Evolutionary conservation across 2,113 vertebrate species (phyloP).

Genomic region (Hepsetus odoe): DNA sequence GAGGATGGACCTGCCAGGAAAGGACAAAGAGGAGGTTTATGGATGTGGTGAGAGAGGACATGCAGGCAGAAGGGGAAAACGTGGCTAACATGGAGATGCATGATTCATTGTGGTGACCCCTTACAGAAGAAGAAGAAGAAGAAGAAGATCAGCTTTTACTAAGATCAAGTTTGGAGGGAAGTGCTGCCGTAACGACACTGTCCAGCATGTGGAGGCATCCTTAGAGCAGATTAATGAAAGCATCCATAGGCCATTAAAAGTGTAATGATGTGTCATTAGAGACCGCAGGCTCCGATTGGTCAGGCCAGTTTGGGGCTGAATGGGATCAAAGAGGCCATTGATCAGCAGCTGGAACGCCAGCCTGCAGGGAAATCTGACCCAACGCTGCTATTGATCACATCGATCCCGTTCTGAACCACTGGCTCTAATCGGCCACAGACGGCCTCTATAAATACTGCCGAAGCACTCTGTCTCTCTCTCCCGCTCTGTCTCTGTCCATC

Average conservation of each 20-base stretch:
- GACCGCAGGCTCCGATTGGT: constrained; percentile 20
- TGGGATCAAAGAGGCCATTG: constrained; percentile 17
- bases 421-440: constrained; percentile 38
- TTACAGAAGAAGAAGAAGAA: too few species aligned
- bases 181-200: background rate
- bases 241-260: constrained; percentile 15
- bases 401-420: constrained; percentile 19
- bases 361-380: constrained; percentile 6
- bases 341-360: background rate
- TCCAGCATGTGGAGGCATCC: background rate
- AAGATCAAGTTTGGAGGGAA: background rate
- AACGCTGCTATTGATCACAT: constrained; percentile 38
- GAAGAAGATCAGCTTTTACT: too few species aligned
- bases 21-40: too few species aligned
- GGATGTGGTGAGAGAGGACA: too few species aligned
- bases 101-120: too few species aligned
- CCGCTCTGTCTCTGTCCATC: constrained; percentile 3
- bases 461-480: background rate
- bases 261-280: constrained; percentile 34
- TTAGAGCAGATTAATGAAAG: constrained; percentile 10
- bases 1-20: too few species aligned
- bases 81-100: too few species aligned
- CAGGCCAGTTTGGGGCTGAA: background rate
- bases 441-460: constrained; percentile 32
- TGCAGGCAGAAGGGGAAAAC: too few species aligned